phyloP scores from a whole-genome alignment of 2,888 invertebrate genomes.

The Magallana nippona region DNA sequence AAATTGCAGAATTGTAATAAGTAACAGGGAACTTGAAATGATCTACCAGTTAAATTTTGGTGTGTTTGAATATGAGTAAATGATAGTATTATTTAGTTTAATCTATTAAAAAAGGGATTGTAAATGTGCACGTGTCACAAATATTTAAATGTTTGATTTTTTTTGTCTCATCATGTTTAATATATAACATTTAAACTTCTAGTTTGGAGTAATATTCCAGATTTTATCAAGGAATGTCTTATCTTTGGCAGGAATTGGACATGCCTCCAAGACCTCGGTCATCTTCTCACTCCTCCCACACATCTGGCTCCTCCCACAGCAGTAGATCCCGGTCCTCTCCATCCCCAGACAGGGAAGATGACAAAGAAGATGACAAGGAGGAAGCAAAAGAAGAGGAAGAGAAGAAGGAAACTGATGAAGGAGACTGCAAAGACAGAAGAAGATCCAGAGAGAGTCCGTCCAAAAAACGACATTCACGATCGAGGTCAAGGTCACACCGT shows the following conservation, averaged over 20 bases:
- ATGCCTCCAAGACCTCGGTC: constrained; percentile 42
- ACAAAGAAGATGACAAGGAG: constrained; percentile 8
- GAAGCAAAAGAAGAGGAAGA: neutral
- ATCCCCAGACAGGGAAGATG: constrained; percentile 47
- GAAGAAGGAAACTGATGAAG: neutral
- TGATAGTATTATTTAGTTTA: too few relatives aligned
- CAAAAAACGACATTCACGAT: constrained; percentile 50
- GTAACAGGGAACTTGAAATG: too few relatives aligned
- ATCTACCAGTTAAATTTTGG: too few relatives aligned
- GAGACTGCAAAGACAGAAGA: neutral
- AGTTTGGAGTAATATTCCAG: neutral
- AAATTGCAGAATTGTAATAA: too few relatives aligned
- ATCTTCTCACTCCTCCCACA: constrained; percentile 41
- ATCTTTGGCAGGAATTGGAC: constrained; percentile 44
- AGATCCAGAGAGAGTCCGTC: constrained; percentile 33
- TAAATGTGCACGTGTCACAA: too few relatives aligned
- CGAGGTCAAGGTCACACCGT: constrained; percentile 53
- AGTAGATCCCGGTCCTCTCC: constrained; percentile 57
- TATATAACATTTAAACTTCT: too few relatives aligned
- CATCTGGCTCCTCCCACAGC: constrained; percentile 37
- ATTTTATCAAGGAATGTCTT: neutral
- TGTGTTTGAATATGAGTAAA: too few relatives aligned
- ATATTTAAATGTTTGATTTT: too few relatives aligned
- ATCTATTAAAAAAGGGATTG: too few relatives aligned
- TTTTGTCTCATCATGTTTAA: too few relatives aligned